These are phyloP conservation scores for Scrobipalpa costella DNA, from an alignment of 2,888 invertebrate species.

Conservation along the genomic window DNA sequence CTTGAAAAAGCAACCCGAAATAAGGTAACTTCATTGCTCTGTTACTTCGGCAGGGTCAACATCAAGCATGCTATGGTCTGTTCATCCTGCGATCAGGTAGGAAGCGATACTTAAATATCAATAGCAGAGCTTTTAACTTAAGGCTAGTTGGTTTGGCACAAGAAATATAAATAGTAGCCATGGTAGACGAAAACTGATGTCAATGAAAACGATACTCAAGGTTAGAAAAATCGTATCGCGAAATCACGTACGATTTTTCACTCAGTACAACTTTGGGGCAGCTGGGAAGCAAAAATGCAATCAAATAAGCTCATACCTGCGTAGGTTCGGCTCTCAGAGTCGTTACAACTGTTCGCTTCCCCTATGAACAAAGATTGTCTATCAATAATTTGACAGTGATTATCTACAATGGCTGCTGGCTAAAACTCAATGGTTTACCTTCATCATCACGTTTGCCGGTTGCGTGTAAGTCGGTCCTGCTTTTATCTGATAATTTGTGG, in stretches of 20 bases:
- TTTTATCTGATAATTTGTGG: conserved; percentile 69
- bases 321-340: conserved; percentile 62
- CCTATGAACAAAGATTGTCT: conserved; percentile 53
- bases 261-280: no score
- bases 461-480: conserved; percentile 53
- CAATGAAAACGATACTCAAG: no score
- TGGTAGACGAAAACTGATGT: no score
- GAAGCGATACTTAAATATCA: background rate
- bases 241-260: no score
- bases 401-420: conserved; percentile 9
- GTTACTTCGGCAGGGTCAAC: background rate
- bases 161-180: no score
- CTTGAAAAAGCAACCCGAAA: background rate
- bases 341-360: conserved; percentile 53
- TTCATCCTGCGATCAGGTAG: background rate
- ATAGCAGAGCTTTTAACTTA: no score
- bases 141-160: no score
- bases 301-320: conserved; percentile 53
- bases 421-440: conserved; percentile 48
- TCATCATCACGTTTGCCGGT: conserved; percentile 54
- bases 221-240: no score
- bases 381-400: conserved; percentile 22
- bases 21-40: background rate
- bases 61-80: background rate
- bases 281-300: background rate